phyloP scores from a whole-genome alignment of 2,113 vertebrate species.

The Pseudopipra pipra region DNA sequence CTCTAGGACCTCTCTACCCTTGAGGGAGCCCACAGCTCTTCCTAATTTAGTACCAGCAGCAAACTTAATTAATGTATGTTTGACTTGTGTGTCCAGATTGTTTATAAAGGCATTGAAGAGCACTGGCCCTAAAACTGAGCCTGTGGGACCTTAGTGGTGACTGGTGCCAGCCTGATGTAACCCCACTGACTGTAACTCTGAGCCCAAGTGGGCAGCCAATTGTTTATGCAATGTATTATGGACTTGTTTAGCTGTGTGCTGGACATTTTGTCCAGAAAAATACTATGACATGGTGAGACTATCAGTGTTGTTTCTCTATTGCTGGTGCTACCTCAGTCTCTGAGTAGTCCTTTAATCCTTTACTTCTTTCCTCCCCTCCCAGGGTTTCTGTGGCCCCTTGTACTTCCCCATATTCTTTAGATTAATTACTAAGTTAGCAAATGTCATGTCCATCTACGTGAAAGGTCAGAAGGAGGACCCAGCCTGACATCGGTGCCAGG shows the following conservation, averaged over 20 bases:
- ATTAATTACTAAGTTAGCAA: not conserved
- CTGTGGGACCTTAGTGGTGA: not conserved
- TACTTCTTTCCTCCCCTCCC: too few species aligned
- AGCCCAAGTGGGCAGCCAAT: not conserved
- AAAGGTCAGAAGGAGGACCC: not conserved
- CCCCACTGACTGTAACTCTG: not conserved
- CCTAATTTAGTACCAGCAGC: not conserved
- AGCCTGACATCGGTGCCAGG: not conserved
- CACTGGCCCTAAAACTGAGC: not conserved
- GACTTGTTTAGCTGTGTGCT: too few species aligned
- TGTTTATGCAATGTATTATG: not conserved
- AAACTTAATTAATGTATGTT: not conserved
- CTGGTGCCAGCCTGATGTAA: not conserved
- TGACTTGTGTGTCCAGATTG: not conserved
- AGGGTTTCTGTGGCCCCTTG: not conserved
- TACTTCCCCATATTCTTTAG: not conserved
- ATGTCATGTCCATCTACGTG: not conserved
- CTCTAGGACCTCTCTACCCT: not conserved
- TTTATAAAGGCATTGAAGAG: not conserved
- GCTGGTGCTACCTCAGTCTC: not conserved
- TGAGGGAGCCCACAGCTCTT: not conserved
- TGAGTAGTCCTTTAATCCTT: not conserved
- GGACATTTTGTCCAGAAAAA: not conserved
- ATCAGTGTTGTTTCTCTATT: not conserved
- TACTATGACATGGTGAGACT: not conserved